Base-by-base conservation (phyloP, 2,888 invertebrate species). In the Ceraclea dissimilis region DNA sequence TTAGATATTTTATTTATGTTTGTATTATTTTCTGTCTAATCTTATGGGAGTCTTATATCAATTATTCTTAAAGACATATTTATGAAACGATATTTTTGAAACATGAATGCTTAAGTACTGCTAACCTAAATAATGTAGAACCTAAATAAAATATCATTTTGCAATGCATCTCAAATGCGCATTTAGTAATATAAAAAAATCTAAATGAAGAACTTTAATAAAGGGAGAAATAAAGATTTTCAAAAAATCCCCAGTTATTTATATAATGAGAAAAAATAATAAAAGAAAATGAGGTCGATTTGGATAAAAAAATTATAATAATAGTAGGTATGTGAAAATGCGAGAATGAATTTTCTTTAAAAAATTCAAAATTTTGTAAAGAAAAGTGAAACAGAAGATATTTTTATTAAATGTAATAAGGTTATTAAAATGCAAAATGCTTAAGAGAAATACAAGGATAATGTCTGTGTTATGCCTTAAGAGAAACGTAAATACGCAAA, bases 391-490 rank as follows among this genome's bases (percentile, higher is more conserved):
- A 39, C 39, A 39, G 39, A n/a, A 39, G 16, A 13, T n/a, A 39
- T 39, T 39, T 8, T 39, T 39, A n/a, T 39, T 39, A 8, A 39
- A 39, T 39, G 13, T 39, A 39, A 39, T 39, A 39, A 39, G 39
- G 39, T n/a, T 39, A 39, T 39, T 39, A 39, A 39, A 39, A 39
- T 39, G 39, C 39, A 39, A 39, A 39, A 39, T 39, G 39, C 8
- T 4, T 8, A 39, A 13, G n/a, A 5, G 13, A 16, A 39, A 39
- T n/a, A 39, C 16, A 39, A 39, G 39, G 39, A 39, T 39, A 39
- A 39, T 26, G 26, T 26, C 26, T 26, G 26, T 26, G 26, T 26
- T 6, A 26, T 26, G 26, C 26, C 5, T 26, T 26, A 26, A 26
- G 26, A 26, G 26, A 26, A n/a, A 26, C 26, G 26, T 26, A 26